Conservation (phyloP, 2,797 vertebrate genomes). For the Rousettus madagascariensis region DNA sequence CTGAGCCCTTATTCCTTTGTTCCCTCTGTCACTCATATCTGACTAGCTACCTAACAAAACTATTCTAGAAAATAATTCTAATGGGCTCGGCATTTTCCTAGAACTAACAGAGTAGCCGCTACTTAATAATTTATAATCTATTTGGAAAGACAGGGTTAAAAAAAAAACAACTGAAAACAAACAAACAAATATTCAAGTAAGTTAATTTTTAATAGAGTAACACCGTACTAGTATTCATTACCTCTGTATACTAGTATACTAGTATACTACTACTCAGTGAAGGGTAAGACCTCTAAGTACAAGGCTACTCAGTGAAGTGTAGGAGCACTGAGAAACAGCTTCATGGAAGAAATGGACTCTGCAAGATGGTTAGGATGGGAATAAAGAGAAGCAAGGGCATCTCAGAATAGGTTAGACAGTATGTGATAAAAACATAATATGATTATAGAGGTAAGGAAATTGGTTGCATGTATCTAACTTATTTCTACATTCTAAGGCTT, state of each 20-base stretch:
- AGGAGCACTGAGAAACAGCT: fast-evolving
- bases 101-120: neutral
- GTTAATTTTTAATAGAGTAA: neutral
- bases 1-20: no score
- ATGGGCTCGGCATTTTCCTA: neutral
- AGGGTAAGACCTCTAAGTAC: neutral
- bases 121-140: neutral
- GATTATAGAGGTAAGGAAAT: neutral
- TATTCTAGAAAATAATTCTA: neutral
- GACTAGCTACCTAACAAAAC: neutral
- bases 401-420: neutral
- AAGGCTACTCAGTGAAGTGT: neutral
- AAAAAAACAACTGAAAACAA: neutral
- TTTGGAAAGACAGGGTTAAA: neutral
- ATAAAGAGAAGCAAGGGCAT: neutral
- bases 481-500: neutral
- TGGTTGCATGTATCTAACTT: neutral
- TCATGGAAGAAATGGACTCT: neutral
- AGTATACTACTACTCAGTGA: neutral
- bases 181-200: neutral
- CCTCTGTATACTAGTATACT: fast-evolving
- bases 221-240: neutral
- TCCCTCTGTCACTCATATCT: no score
- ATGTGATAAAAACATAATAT: neutral
- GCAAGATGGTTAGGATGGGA: neutral